Conservation (phyloP, 2,797 vertebrate genomes). For the Enteromius viviparus region DNA sequence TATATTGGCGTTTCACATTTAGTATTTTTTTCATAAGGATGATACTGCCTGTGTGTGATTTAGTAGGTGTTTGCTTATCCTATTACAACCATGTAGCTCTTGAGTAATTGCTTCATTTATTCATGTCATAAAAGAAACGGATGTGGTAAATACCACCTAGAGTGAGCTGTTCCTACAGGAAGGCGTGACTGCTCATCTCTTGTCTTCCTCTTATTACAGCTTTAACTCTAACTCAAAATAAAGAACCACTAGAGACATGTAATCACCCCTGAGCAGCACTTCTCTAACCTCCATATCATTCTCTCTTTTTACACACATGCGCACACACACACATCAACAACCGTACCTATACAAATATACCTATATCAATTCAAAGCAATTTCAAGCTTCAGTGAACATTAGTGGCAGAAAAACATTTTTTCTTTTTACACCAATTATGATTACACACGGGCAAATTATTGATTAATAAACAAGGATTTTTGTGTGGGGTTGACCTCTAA, state of each 20-base stretch:
- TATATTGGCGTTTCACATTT: neutral
- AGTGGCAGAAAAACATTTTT: neutral
- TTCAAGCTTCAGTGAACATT: neutral
- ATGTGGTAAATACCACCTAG: constrained; percentile 18
- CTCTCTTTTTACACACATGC: neutral
- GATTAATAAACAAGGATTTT: neutral
- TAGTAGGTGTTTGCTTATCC: constrained; percentile 24
- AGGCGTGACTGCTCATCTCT: constrained; percentile 2
- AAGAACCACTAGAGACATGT: constrained; percentile 7
- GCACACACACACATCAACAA: neutral
- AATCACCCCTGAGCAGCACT: constrained; percentile 3
- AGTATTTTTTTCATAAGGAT: neutral
- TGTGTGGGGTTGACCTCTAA: neutral
- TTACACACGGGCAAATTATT: neutral
- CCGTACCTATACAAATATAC: neutral
- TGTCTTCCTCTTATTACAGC: constrained; percentile 7
- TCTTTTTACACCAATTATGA: neutral
- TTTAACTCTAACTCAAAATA: constrained; percentile 22
- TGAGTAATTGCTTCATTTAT: constrained; percentile 26
- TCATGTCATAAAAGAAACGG: constrained; percentile 28
- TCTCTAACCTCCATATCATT: neutral
- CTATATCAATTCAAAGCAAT: neutral
- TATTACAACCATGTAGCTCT: constrained; percentile 1
- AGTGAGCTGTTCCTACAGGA: constrained; percentile 18
- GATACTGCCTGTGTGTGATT: neutral